phyloP scores from a whole-genome alignment of 2,888 invertebrate genomes.

The Cecidostiba fungosa region DNA sequence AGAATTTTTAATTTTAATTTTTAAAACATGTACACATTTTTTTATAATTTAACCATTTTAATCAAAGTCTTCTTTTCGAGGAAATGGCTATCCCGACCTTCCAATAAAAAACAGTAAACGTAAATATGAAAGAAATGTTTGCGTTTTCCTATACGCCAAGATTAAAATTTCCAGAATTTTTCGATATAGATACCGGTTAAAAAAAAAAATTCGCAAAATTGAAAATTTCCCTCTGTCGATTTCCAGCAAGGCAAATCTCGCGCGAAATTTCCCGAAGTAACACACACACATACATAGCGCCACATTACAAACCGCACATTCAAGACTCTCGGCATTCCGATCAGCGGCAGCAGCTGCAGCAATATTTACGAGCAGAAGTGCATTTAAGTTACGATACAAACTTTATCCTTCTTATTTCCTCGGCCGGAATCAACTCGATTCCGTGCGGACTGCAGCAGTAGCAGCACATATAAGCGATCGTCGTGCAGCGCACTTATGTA shows the following conservation, averaged over 20 bases:
- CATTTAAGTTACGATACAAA: constrained; percentile 44
- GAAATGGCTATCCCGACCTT: too few relatives aligned
- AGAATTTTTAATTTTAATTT: too few relatives aligned
- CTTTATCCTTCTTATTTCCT: constrained; percentile 16
- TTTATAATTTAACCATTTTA: too few relatives aligned
- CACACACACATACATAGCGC: neutral
- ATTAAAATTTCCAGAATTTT: neutral
- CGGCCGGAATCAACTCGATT: constrained; percentile 29
- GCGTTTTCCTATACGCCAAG: neutral
- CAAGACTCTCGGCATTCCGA: neutral
- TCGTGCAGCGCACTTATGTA: constrained; percentile 35
- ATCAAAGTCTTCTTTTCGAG: too few relatives aligned
- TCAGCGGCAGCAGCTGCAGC: neutral
- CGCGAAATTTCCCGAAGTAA: neutral
- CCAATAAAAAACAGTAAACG: too few relatives aligned
- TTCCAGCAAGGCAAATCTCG: neutral
- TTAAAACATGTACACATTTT: too few relatives aligned
- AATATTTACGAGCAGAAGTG: constrained; percentile 48
- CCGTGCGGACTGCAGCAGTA: neutral
- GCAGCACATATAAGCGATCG: neutral
- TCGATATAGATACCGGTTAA: too few relatives aligned
- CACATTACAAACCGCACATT: neutral
- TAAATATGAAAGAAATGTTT: too few relatives aligned
- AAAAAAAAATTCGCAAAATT: neutral
- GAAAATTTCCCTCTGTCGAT: neutral